These are phyloP conservation scores for Sula dactylatra DNA, from an alignment of 2,113 vertebrate genomes.

Conservation along the genomic window DNA sequence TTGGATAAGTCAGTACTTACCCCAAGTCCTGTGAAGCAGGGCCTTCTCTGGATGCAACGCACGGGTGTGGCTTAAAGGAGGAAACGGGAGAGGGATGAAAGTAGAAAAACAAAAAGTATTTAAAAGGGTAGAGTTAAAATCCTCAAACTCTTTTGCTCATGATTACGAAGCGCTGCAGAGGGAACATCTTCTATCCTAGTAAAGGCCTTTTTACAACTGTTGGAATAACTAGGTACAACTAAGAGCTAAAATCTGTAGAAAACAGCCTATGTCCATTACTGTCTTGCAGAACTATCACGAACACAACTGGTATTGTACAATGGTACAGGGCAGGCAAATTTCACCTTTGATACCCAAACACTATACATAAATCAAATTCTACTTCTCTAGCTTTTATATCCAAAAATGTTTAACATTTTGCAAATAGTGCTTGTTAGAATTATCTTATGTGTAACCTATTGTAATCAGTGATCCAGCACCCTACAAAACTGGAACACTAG, in stretches of 20 bases:
- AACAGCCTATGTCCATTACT: not conserved
- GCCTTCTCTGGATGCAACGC: not conserved
- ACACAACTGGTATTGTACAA: not conserved
- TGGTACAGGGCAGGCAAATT: not conserved
- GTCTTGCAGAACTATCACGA: not conserved
- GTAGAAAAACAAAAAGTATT: not conserved
- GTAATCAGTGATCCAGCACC: not conserved
- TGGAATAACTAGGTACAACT: not conserved
- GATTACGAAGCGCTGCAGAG: not conserved
- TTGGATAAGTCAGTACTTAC: constrained; percentile 50
- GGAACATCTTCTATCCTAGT: not conserved
- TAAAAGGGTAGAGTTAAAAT: not conserved
- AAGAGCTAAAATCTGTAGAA: not conserved
- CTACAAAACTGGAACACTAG: not conserved
- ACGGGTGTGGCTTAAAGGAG: not conserved
- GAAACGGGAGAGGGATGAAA: not conserved
- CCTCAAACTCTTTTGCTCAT: not conserved
- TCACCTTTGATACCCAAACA: not conserved
- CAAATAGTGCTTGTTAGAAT: not conserved
- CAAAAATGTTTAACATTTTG: not conserved
- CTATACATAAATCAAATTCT: not conserved
- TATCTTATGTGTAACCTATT: not conserved
- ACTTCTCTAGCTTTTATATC: not conserved
- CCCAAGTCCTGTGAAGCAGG: not conserved
- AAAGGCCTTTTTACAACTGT: not conserved